A percentile compares a stretch with the other conserved stretches of the same genome.
phyloP scores from a whole-genome alignment of 1,140 invertebrate species.

The Ridgeia piscesae region DNA sequence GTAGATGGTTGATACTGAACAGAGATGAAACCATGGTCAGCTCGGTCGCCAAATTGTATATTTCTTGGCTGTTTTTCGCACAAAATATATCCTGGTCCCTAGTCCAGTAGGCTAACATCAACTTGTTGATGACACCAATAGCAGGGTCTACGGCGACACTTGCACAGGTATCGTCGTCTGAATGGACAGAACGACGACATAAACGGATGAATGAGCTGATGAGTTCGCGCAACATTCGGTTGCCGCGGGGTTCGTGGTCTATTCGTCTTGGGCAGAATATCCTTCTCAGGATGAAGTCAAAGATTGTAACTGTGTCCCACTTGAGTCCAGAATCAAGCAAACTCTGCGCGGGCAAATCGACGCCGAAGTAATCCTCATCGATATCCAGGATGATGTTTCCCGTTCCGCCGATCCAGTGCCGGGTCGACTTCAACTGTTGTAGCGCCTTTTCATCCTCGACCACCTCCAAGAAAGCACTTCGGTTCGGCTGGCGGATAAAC shows the following conservation, averaged over 20 bases:
- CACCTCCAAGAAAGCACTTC: not conserved
- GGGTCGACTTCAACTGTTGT: not conserved
- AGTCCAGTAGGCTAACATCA: not conserved
- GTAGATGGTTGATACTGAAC: not conserved
- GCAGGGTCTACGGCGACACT: not conserved
- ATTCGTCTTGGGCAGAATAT: slow-evolving; percentile 37
- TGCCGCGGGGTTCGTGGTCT: slow-evolving; percentile 28
- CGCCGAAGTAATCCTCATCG: slow-evolving; percentile 46
- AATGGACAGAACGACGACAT: not conserved
- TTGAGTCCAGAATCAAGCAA: slow-evolving; percentile 32
- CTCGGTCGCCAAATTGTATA: not conserved
- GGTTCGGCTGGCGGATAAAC: not conserved
- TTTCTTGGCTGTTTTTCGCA: not conserved
- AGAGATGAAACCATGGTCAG: not conserved
- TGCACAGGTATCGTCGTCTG: not conserved
- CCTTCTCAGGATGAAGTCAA: slow-evolving; percentile 30
- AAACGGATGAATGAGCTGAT: not conserved
- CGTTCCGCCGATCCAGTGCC: slow-evolving; percentile 8
- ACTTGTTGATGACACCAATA: not conserved
- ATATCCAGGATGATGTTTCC: slow-evolving; percentile 41
- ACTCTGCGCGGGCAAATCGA: slow-evolving; percentile 35
- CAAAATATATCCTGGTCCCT: not conserved
- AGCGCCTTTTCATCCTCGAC: not conserved
- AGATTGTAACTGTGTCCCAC: slow-evolving; percentile 21
- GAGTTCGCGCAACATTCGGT: not conserved